Evolutionary conservation across 1,140 invertebrate species (phyloP).

Genomic region (Drosophila littoralis): DNA sequence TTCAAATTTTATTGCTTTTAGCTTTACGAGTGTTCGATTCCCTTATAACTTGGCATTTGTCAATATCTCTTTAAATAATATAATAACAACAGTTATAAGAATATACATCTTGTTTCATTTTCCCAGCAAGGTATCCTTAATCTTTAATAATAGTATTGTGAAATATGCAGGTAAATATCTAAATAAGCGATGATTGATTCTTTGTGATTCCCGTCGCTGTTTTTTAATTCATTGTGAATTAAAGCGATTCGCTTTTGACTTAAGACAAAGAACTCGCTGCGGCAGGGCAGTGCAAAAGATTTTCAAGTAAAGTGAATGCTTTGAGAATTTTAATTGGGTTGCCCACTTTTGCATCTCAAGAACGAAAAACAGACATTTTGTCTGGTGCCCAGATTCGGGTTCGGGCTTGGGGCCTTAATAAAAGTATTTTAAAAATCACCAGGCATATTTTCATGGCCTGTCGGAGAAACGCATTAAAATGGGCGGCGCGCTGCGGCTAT

Average conservation of each 20-base stretch:
- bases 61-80: constrained; percentile 33
- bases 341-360: constrained; percentile 76
- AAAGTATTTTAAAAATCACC: constrained; percentile 76
- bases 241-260: background rate
- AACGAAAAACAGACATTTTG: constrained; percentile 77
- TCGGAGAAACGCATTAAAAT: constrained; percentile 81
- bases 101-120: background rate
- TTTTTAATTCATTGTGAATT: background rate
- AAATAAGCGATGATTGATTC: background rate
- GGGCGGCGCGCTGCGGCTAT: constrained; percentile 64
- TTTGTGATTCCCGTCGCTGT: constrained; percentile 28
- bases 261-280: constrained; percentile 7
- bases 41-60: constrained; percentile 51
- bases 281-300: constrained; percentile 34
- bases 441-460: constrained; percentile 80
- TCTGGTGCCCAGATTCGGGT: constrained; percentile 54
- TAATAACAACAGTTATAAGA: no score
- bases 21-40: constrained; percentile 62
- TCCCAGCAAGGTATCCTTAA: background rate
- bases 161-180: background rate
- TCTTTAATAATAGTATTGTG: background rate
- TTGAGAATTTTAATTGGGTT: constrained; percentile 76
- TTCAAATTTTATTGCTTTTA: constrained; percentile 57
- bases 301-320: constrained; percentile 73
- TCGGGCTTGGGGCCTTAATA: constrained; percentile 63